Base-by-base conservation (phyloP, 2,888 invertebrate species). In the Drosophila nigricruria region DNA sequence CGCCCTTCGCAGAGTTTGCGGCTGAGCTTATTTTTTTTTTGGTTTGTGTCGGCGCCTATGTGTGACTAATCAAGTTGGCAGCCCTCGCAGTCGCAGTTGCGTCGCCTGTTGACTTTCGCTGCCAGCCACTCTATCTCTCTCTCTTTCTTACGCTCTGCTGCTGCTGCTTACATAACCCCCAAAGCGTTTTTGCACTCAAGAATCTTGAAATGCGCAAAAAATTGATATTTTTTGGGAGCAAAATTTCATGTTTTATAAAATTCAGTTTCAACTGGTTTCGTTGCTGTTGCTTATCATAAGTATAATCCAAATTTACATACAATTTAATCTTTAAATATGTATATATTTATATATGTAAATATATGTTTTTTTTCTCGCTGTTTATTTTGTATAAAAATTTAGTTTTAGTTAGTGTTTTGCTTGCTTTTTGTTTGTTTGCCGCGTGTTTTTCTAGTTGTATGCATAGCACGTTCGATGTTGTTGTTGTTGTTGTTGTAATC, bases 11-110 rank as follows among this genome's bases (percentile, higher is more conserved):
- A 81, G 82, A 84, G 81, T 77, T 77, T 66, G 73, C 40, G 42
- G 63, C 65, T 63, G 30, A 63, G 68, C 50, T 69, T 62, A 54
- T 43, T 58, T 18, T 63, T 58, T 57, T 68, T 30, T 70, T 30
- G 63, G 50, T 43, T 57, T 20, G 30, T 56, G 34, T 64, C 59
- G 64, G 64, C 68, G 77, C 65, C 78, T 65, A 60, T 81, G 68
- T 82, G 71, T 82, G 82, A 79, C 79, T 79, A 82, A 82, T 82
- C 82, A 70, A 79, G 70, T 78, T 81, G 82, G 68, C 74, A 74
- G 79, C 70, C 70, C 70, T 75, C 68, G 54, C 57, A 63, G 58
- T 54, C 60, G 73, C 59, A 69, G 54, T 18, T 25, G 79, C 57
- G 50, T 49, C 63, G 73, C 70, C 79, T 68, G 67, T 64, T 80